Conservation (phyloP, 2,888 invertebrate genomes). For the Eupithecia exiguata region DNA sequence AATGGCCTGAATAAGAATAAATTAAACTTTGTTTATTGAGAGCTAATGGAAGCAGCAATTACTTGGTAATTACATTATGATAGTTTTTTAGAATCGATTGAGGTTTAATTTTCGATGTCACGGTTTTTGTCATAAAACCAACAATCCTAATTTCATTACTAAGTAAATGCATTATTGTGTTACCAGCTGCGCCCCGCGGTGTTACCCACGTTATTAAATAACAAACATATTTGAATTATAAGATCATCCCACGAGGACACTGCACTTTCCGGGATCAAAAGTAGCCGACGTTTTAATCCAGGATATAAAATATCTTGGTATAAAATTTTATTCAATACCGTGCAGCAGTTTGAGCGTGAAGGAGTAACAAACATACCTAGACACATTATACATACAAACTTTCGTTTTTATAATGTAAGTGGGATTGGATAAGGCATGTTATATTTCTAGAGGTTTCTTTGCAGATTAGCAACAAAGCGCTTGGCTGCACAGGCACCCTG, state of each 20-base stretch:
- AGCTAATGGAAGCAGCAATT: neutral
- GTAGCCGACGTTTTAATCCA: neutral
- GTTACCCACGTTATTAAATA: neutral
- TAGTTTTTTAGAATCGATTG: neutral
- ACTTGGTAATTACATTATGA: neutral
- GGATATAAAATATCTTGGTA: neutral
- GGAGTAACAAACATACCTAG: neutral
- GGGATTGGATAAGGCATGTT: neutral
- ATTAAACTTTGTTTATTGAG: neutral
- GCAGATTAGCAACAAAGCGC: slow-evolving; percentile 34
- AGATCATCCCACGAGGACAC: neutral
- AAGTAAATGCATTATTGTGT: neutral
- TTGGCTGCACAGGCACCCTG: slow-evolving; percentile 55
- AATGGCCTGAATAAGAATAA: neutral
- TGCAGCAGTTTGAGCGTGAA: neutral
- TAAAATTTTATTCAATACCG: neutral
- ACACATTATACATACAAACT: neutral
- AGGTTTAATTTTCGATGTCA: neutral
- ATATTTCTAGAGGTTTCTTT: slow-evolving; percentile 10
- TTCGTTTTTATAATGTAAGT: neutral
- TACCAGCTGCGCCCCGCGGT: neutral
- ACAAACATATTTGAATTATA: neutral
- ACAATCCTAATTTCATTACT: neutral
- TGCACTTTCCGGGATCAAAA: neutral
- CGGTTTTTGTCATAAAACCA: neutral